Percentiles rank a stretch among this genome's conserved stretches.
These are phyloP conservation scores for Neocrepidodera transversa DNA, from an alignment of 2,888 invertebrate species.

Conservation along the genomic window DNA sequence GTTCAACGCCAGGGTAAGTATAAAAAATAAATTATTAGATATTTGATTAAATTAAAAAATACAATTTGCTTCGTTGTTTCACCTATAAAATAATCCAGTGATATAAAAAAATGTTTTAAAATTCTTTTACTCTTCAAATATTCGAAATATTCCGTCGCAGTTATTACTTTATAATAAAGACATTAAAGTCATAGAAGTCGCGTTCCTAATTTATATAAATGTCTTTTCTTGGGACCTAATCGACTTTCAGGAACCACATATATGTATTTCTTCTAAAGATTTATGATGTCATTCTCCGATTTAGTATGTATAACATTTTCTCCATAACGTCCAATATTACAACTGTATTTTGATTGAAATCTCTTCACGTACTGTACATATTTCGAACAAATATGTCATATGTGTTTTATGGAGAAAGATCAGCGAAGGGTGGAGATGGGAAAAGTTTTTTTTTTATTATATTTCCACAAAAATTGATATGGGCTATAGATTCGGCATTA, in stretches of 20 bases:
- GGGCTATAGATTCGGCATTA: constrained; percentile 14
- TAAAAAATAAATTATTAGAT: too few species aligned
- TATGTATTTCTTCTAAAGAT: constrained; percentile 1
- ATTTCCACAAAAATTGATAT: constrained; percentile 16
- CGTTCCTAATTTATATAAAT: constrained; percentile 19
- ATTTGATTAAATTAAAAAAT: too few species aligned
- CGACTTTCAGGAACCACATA: constrained; percentile 9
- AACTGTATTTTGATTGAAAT: constrained; percentile 20
- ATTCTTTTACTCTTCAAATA: too few species aligned
- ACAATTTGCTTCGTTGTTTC: too few species aligned
- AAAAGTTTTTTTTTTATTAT: constrained; percentile 21
- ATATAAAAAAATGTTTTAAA: too few species aligned
- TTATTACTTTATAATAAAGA: constrained; percentile 17
- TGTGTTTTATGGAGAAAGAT: constrained; percentile 19
- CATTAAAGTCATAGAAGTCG: constrained; percentile 10
- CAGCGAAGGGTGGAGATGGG: background rate
- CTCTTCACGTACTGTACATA: constrained; percentile 19
- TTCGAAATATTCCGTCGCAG: too few species aligned
- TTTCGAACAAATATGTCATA: constrained; percentile 17
- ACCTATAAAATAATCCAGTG: too few species aligned
- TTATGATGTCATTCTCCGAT: constrained; percentile 14
- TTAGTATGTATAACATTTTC: constrained; percentile 21
- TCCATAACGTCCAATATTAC: constrained; percentile 16
- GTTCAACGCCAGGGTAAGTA: too few species aligned
- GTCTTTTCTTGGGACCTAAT: constrained; percentile 15